A percentile compares a stretch with the other conserved stretches of the same genome.
Evolutionary conservation across 1,140 invertebrate genomes (phyloP).

Genomic region (Euwallacea fornicatus): DNA sequence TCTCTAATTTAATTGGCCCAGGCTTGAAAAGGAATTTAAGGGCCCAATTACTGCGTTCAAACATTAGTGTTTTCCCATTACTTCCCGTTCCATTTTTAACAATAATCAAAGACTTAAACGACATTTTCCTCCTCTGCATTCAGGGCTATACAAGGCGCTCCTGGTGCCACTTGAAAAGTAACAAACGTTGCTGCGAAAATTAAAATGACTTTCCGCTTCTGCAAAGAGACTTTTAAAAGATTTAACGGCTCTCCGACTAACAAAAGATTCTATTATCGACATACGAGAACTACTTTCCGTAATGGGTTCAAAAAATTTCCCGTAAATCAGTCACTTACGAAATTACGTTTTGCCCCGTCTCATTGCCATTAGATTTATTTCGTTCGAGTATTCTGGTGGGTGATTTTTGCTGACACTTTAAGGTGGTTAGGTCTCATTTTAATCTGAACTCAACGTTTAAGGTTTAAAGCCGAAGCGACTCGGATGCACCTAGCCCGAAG

Average conservation of each 20-base stretch:
- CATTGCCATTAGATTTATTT: too few relatives aligned
- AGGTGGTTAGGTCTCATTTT: too few relatives aligned
- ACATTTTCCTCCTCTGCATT: conserved; percentile 19
- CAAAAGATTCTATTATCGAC: conserved; percentile 35
- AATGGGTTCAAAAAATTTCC: conserved; percentile 32
- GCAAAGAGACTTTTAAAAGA: conserved; percentile 33
- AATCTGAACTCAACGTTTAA: too few relatives aligned
- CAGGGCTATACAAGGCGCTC: conserved; percentile 1
- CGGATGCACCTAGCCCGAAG: too few relatives aligned
- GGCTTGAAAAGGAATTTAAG: too few relatives aligned
- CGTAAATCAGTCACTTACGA: conserved; percentile 35
- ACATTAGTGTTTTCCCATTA: conserved; percentile 16
- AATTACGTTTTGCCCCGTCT: conserved; percentile 21
- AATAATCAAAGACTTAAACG: conserved; percentile 16
- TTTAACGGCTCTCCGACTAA: conserved; percentile 31
- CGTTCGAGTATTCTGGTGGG: neutral
- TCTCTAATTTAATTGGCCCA: too few relatives aligned
- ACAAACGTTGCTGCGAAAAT: conserved; percentile 30
- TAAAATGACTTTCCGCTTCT: conserved; percentile 27
- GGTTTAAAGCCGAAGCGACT: too few relatives aligned
- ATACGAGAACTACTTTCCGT: conserved; percentile 31
- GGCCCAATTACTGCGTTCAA: neutral
- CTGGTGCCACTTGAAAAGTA: conserved; percentile 21
- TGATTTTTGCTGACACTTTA: too few relatives aligned
- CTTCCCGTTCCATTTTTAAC: conserved; percentile 3